These are phyloP conservation scores for Protomyctophum bolini DNA, from an alignment of 2,113 vertebrate species.

Conservation along the genomic window DNA sequence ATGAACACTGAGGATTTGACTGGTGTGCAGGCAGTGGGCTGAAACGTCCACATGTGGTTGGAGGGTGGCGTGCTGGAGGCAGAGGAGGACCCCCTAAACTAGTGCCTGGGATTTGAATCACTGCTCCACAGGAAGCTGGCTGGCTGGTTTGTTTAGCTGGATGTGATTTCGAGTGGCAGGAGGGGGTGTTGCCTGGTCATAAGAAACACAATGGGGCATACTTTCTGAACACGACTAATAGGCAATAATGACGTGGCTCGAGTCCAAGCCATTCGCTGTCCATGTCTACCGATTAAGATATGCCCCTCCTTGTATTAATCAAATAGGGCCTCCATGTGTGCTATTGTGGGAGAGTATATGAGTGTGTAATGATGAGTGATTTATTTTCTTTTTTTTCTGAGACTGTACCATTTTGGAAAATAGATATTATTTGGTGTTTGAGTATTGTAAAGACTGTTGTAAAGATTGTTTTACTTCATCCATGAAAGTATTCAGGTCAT, in stretches of 20 bases:
- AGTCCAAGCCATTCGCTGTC: slow-evolving; percentile 71
- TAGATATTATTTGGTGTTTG: slow-evolving; percentile 6
- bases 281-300: slow-evolving; percentile 73
- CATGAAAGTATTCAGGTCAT: neutral
- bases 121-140: slow-evolving; percentile 75
- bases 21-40: slow-evolving; percentile 47
- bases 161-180: slow-evolving; percentile 79
- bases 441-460: slow-evolving; percentile 10
- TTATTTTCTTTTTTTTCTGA: slow-evolving; percentile 6
- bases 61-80: slow-evolving; percentile 82
- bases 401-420: slow-evolving; percentile 12
- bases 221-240: slow-evolving; percentile 79
- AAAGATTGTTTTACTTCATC: neutral
- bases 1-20: no score
- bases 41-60: slow-evolving; percentile 81
- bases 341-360: slow-evolving; percentile 40
- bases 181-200: slow-evolving; percentile 75
- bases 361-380: slow-evolving; percentile 24
- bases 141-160: slow-evolving; percentile 81
- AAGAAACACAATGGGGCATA: slow-evolving; percentile 79
- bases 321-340: slow-evolving; percentile 59
- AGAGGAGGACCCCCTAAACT: slow-evolving; percentile 79
- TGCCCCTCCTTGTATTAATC: slow-evolving; percentile 71
- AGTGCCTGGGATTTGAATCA: slow-evolving; percentile 82
- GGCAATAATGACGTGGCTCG: slow-evolving; percentile 79